phyloP scores from a whole-genome alignment of 2,113 vertebrate species.

The Jaculus jaculus region DNA sequence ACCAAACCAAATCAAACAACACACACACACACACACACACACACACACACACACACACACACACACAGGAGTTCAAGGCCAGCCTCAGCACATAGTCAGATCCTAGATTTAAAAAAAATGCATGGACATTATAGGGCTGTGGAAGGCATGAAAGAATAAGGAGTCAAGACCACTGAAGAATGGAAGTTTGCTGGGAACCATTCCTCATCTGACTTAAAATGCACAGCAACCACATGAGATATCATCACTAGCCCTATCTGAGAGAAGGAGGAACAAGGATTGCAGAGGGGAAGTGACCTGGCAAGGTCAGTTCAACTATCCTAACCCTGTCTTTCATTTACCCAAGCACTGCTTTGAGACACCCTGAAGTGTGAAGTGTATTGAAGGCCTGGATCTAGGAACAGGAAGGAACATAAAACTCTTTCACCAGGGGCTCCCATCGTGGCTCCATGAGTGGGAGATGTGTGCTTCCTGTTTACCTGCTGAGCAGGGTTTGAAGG shows the following conservation, averaged over 20 bases:
- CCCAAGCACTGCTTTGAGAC: neutral
- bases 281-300: neutral
- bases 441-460: neutral
- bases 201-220: neutral
- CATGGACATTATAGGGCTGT: neutral
- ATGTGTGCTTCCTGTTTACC: constrained; percentile 20
- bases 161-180: neutral
- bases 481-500: neutral
- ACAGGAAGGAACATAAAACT: neutral
- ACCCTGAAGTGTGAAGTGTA: neutral
- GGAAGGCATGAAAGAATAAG: neutral
- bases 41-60: too few species aligned
- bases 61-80: neutral
- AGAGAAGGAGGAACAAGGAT: neutral
- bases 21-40: too few species aligned
- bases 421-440: neutral
- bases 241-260: neutral
- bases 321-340: too few species aligned
- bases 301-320: neutral
- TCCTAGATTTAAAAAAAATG: neutral
- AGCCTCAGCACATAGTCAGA: too few species aligned
- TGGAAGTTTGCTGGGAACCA: neutral
- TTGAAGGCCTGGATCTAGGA: neutral
- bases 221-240: neutral
- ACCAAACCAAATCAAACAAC: too few species aligned